phyloP scores from a whole-genome alignment of 1,140 invertebrate genomes.

The Nomia melanderi region DNA sequence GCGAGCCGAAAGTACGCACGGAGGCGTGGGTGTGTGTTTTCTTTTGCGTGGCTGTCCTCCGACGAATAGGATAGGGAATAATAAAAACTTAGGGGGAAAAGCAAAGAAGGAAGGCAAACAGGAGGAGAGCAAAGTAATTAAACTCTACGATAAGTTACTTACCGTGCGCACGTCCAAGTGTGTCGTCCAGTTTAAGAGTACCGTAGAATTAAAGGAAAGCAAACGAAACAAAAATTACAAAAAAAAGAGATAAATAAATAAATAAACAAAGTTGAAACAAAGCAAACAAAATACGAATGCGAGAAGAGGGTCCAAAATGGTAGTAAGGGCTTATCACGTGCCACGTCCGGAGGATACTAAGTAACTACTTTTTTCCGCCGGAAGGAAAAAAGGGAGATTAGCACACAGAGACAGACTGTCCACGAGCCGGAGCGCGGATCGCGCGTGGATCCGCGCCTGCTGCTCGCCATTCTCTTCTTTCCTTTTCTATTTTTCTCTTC shows the following conservation, averaged over 20 bases:
- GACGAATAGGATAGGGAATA: slow-evolving; percentile 25
- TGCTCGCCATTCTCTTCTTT: slow-evolving; percentile 41
- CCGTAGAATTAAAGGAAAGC: slow-evolving; percentile 47
- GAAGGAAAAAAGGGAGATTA: slow-evolving; percentile 44
- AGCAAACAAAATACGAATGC: slow-evolving; percentile 33
- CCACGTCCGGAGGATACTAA: slow-evolving; percentile 37
- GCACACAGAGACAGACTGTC: slow-evolving; percentile 40
- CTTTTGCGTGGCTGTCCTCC: slow-evolving; percentile 55
- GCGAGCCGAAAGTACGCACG: not conserved
- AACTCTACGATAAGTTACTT: slow-evolving; percentile 65
- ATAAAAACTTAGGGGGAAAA: slow-evolving; percentile 17
- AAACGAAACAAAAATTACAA: not conserved
- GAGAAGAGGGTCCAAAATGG: slow-evolving; percentile 67
- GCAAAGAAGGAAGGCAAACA: slow-evolving; percentile 34
- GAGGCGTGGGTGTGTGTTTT: not conserved
- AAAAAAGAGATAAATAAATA: too few species aligned
- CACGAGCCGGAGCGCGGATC: slow-evolving; percentile 47
- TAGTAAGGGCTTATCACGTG: slow-evolving; percentile 58
- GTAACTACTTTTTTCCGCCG: slow-evolving; percentile 39
- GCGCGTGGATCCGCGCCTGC: slow-evolving; percentile 25
- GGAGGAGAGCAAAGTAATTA: slow-evolving; percentile 52
- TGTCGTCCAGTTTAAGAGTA: slow-evolving; percentile 69
- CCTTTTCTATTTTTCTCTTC: not conserved
- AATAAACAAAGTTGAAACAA: not conserved
- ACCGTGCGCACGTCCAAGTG: slow-evolving; percentile 70